Evolutionary conservation across 2,113 vertebrate species (phyloP).

Genomic region (Pomatorhinus ruficollis): DNA sequence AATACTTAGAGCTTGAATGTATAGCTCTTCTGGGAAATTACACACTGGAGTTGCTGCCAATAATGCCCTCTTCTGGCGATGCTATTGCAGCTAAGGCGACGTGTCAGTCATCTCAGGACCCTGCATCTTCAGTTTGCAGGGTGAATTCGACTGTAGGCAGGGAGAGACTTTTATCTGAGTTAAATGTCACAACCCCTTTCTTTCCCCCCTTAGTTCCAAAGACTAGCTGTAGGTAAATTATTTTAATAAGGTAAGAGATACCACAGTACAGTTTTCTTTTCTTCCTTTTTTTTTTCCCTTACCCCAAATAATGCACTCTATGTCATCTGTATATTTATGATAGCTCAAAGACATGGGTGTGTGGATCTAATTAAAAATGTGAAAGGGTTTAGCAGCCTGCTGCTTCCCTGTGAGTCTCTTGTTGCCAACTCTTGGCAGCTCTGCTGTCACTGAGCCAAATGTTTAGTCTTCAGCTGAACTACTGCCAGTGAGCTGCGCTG

Average conservation of each 20-base stretch:
- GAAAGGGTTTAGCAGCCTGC: slow-evolving; percentile 97
- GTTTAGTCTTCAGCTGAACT: slow-evolving; percentile 95
- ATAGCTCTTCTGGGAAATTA: slow-evolving; percentile 59
- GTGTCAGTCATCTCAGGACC: slow-evolving; percentile 31
- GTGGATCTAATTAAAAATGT: slow-evolving; percentile 99
- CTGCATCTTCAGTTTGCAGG: neutral
- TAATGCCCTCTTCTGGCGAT: slow-evolving; percentile 80
- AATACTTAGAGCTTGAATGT: slow-evolving; percentile 56
- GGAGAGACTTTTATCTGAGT: neutral
- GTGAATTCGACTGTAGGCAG: neutral
- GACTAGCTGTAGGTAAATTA: slow-evolving; percentile 67
- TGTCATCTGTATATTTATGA: slow-evolving; percentile 97
- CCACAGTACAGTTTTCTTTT: slow-evolving; percentile 30
- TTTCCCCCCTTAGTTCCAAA: neutral
- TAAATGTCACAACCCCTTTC: neutral
- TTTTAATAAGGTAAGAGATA: slow-evolving; percentile 74
- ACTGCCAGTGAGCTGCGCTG: slow-evolving; percentile 86
- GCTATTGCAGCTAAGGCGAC: slow-evolving; percentile 9
- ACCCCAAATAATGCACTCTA: slow-evolving; percentile 85
- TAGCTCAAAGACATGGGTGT: slow-evolving; percentile 98
- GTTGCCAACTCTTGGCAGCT: slow-evolving; percentile 97
- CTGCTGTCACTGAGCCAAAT: slow-evolving; percentile 94
- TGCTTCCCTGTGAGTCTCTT: slow-evolving; percentile 86
- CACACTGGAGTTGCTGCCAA: slow-evolving; percentile 41
- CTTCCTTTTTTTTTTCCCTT: slow-evolving; percentile 39